Base-by-base conservation (phyloP, 2,888 invertebrate species). In the Leucania comma region DNA sequence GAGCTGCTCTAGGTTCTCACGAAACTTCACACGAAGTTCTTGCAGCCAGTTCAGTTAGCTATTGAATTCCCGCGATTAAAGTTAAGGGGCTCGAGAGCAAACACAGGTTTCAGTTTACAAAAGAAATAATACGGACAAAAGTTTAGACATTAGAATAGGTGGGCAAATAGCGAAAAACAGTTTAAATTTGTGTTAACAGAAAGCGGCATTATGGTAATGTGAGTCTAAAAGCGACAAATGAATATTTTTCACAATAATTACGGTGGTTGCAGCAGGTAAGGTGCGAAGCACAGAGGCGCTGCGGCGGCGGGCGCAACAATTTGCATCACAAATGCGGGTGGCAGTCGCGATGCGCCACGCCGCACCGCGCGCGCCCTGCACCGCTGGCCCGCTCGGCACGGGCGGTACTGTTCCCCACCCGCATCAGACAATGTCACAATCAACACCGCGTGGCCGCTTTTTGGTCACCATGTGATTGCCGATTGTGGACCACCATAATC, bases 361-460 rank as follows among this genome's bases (percentile, higher is more conserved):
- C 72, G 88, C 88, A 85, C 87, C 87, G 84, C 85, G 88, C 88
- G 85, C 87, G 87, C 84, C 85, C 85, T 78, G 87, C 87, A 82
- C 81, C 75, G 84, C 87, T 86, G 88, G 85, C 86, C 87, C 58
- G 70, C n/a, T 38, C 69, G 58, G 68, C 80, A 50, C 68, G 77
- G 68, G 58, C 64, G 77, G 57, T 51, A 86, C 87, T 86, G 90
- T 73, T 51, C 78, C 75, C 89, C 89, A 88, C 91, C 89, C 89
- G 87, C 87, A 88, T 84, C 92, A 93, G 92, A 96, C 96, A 96
- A 96, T 96, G 92, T 93, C 93, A 95, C 95, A 96, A 96, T 96
- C 95, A 95, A 93, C 95, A 92, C 90, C 94, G 94, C 94, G 94
- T 93, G 92, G 93, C 93, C 93, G 95, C 93, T 94, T 96, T 95